Evolutionary conservation across 2,888 invertebrate genomes (phyloP).

Genomic region (Macrosoma leucophasiata): DNA sequence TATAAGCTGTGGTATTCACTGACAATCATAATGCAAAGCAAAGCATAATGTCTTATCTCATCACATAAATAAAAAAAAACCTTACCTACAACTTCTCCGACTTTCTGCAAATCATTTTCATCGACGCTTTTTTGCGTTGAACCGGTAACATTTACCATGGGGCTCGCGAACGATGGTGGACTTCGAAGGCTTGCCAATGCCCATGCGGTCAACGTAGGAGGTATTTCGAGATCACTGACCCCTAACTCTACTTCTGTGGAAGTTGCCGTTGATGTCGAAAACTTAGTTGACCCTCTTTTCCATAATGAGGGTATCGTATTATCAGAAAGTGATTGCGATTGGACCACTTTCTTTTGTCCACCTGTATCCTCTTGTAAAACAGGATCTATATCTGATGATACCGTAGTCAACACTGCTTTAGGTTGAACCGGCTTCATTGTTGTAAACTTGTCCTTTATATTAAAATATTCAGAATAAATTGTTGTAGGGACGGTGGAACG

Average conservation of each 20-base stretch:
- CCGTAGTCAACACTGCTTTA: slow-evolving; percentile 52
- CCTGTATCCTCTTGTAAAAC: slow-evolving; percentile 57
- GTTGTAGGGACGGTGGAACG: slow-evolving; percentile 48
- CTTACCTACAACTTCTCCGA: slow-evolving; percentile 57
- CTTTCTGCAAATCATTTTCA: slow-evolving; percentile 66
- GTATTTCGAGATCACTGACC: slow-evolving; percentile 56
- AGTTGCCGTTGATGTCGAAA: slow-evolving; percentile 41
- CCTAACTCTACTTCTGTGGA: slow-evolving; percentile 41
- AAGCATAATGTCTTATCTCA: no score
- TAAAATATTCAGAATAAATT: slow-evolving; percentile 63
- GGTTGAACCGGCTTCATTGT: slow-evolving; percentile 35
- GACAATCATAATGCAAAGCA: no score
- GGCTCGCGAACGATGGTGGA: slow-evolving; percentile 44
- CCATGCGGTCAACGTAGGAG: slow-evolving; percentile 70
- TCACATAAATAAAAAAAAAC: no score
- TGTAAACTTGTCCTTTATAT: slow-evolving; percentile 47
- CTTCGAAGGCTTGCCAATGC: slow-evolving; percentile 65
- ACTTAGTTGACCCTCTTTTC: slow-evolving; percentile 71
- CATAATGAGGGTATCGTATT: slow-evolving; percentile 65
- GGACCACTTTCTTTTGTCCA: slow-evolving; percentile 55
- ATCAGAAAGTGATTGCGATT: slow-evolving; percentile 57
- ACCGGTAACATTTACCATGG: slow-evolving; percentile 36
- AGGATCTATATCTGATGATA: slow-evolving; percentile 68
- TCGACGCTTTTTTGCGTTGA: slow-evolving; percentile 44
- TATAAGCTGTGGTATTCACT: no score